Conservation (phyloP, 2,113 vertebrate genomes). For the Callionymus lyra region DNA sequence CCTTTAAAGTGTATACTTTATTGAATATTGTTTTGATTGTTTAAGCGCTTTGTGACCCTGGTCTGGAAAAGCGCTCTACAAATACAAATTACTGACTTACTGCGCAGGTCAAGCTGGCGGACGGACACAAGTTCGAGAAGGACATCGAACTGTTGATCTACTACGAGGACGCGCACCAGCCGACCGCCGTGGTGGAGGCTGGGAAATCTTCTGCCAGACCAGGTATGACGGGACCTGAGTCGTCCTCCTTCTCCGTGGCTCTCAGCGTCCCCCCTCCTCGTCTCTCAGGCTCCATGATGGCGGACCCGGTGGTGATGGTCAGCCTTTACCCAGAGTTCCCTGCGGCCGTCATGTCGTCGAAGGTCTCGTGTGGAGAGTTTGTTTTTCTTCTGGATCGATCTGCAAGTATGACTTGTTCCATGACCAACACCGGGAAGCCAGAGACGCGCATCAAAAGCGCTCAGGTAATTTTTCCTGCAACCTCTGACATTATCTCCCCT, state of each 20-base stretch:
- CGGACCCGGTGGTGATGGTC: slow-evolving; percentile 69
- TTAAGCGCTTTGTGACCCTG: too few relatives aligned
- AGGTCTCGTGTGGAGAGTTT: slow-evolving; percentile 64
- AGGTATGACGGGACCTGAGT: slow-evolving; percentile 42
- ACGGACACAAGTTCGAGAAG: slow-evolving; percentile 70
- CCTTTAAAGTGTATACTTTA: too few relatives aligned
- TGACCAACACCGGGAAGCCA: neutral
- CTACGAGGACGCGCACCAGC: slow-evolving; percentile 63
- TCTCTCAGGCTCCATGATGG: slow-evolving; percentile 68
- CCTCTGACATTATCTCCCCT: neutral
- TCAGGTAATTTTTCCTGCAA: slow-evolving; percentile 51
- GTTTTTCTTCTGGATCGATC: slow-evolving; percentile 75
- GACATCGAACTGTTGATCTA: slow-evolving; percentile 74
- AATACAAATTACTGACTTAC: too few relatives aligned
- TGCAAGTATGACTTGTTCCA: slow-evolving; percentile 61
- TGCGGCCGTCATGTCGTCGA: slow-evolving; percentile 39
- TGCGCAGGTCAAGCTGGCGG: slow-evolving; percentile 65
- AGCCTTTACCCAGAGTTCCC: slow-evolving; percentile 74
- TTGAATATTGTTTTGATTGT: too few relatives aligned
- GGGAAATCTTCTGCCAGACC: slow-evolving; percentile 35
- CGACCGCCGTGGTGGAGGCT: slow-evolving; percentile 67
- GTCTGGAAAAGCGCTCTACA: too few relatives aligned
- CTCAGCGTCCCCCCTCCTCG: neutral
- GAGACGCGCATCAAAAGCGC: slow-evolving; percentile 63
- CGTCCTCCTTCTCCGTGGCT: neutral